Base-by-base conservation (phyloP, 2,113 vertebrate genomes). In the Myxocyprinus asiaticus region DNA sequence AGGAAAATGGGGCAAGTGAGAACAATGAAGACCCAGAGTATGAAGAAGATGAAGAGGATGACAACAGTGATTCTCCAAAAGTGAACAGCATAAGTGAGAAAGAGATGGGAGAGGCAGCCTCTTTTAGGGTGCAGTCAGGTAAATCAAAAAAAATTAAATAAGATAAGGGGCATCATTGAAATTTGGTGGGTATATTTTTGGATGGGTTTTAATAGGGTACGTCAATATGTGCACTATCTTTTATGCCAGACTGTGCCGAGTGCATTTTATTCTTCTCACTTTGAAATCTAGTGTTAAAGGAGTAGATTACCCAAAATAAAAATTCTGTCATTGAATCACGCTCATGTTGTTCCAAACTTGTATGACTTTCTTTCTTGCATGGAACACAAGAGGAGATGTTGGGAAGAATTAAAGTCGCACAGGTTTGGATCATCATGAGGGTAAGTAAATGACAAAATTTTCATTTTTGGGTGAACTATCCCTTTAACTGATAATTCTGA, bases 101-200 rank as follows among this genome's bases (percentile, higher is more conserved):
- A 43, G 14, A 33, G 47, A 50, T 79, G 58, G 77, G 53, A 72
- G 33, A 73, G 1, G 59, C 22, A 33, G 22, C 22, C 22, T 33
- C 22, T 33, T 33, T 3, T 33, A 33, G 56, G 15, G 4, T 64
- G 79, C 42, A 51, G 56, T 15, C 17, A 69, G 68, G 78, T 76
- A 74, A 83, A 77, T 81, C 59, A 45, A 79, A 58, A 56, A 84
- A 84, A 84, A 81, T 42, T 47, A 78, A 68, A 61, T 48, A 12
- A 80, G 45, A 78, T 56, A 75, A 33, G 22, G 22, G 22, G 22
- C 22, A 81, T 47, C 7, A 62, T 68, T 77, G 62, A 58, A 63
- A 15, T 81, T 69, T 68, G 75, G 22, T 33, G 22, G 22, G 65
- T 63, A 67, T 77, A 77, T 77, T 83, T 83, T 83, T 77, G 78